Conservation (phyloP, 2,888 invertebrate genomes). For the Salticus scenicus region DNA sequence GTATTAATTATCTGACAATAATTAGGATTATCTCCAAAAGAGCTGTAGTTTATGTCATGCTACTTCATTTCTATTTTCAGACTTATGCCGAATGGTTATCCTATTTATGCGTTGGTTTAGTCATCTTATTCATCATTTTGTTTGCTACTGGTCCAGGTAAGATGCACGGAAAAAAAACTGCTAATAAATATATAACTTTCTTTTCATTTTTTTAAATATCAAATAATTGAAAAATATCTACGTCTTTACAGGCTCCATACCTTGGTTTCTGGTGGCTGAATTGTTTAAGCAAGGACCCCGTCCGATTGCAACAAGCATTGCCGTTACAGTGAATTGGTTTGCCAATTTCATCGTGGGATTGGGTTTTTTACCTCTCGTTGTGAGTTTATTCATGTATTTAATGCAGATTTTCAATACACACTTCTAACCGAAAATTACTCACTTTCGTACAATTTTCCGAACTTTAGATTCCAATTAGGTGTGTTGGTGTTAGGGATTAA, state of each 20-base stretch:
- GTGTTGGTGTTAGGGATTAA: too few relatives aligned
- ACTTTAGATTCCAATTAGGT: too few relatives aligned
- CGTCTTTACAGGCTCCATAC: slow-evolving; percentile 84
- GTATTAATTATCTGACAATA: too few relatives aligned
- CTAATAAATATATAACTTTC: too few relatives aligned
- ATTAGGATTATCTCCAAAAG: too few relatives aligned
- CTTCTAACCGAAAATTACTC: too few relatives aligned
- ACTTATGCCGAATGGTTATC: slow-evolving; percentile 79
- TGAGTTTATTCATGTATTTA: too few relatives aligned
- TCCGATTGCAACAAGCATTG: slow-evolving; percentile 88
- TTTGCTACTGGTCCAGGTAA: slow-evolving; percentile 90
- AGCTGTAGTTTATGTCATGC: too few relatives aligned
- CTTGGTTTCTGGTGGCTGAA: slow-evolving; percentile 94
- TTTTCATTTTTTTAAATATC: too few relatives aligned
- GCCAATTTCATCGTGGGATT: slow-evolving; percentile 89
- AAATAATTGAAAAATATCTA: too few relatives aligned
- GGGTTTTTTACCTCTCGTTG: slow-evolving; percentile 84
- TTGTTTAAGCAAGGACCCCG: slow-evolving; percentile 88
- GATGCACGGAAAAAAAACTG: slow-evolving; percentile 16
- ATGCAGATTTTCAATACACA: too few relatives aligned
- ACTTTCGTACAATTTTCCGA: too few relatives aligned
- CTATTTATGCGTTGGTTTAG: slow-evolving; percentile 84
- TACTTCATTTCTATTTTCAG: slow-evolving; percentile 74
- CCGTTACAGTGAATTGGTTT: slow-evolving; percentile 90
- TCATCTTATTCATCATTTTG: slow-evolving; percentile 87